phyloP scores from a whole-genome alignment of 2,113 vertebrate species.

The Pituophis catenifer region DNA sequence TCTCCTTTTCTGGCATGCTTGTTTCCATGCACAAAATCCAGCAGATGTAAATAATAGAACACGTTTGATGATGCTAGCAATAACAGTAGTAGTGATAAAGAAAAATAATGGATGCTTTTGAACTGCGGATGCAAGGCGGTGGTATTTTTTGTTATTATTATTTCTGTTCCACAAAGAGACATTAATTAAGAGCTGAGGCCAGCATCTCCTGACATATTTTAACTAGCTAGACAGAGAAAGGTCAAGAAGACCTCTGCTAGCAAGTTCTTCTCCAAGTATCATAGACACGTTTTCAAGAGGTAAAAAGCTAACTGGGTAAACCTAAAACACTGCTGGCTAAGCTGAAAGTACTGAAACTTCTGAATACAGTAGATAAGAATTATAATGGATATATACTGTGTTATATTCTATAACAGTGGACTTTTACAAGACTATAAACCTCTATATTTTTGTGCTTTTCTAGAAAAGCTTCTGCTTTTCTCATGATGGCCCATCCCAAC shows the following conservation, averaged over 20 bases:
- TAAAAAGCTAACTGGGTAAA: not conserved
- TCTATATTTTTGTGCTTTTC: not conserved
- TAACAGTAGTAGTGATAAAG: not conserved
- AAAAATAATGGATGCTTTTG: not conserved
- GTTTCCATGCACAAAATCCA: not conserved
- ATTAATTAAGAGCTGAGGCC: not conserved
- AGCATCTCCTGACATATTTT: not conserved
- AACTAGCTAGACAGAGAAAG: not conserved
- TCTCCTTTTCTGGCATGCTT: not conserved
- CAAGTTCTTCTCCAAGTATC: not conserved
- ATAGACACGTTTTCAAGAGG: no score
- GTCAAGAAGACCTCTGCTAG: not conserved
- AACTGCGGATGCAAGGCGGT: not conserved
- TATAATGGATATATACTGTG: not conserved
- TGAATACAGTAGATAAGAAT: not conserved
- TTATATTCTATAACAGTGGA: not conserved
- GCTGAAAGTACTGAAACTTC: not conserved
- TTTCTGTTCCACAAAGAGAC: not conserved
- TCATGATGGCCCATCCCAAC: not conserved
- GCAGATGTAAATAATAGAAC: not conserved
- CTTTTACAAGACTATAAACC: not conserved
- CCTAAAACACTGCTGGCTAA: not conserved
- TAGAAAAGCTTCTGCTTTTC: not conserved
- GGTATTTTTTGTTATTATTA: not conserved
- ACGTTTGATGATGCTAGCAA: not conserved